phyloP scores from a whole-genome alignment of 2,797 vertebrate genomes.

The Tapirus indicus region DNA sequence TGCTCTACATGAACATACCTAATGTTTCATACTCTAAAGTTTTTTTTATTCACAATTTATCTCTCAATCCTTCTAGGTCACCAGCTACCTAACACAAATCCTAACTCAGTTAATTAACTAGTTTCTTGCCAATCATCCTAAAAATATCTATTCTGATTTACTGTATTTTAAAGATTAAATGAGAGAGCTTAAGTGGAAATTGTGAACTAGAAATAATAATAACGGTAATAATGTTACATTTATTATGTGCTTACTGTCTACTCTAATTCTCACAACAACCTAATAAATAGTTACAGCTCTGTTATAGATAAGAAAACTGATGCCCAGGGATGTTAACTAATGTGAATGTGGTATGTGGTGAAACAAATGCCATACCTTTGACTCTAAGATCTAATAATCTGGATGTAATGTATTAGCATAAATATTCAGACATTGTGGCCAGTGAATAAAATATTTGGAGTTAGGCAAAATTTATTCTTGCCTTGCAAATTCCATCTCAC shows the following conservation, averaged over 20 bases:
- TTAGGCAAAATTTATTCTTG: neutral
- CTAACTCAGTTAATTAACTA: neutral
- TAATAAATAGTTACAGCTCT: neutral
- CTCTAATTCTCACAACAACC: neutral
- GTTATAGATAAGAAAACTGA: neutral
- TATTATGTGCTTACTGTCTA: neutral
- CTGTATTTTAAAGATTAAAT: neutral
- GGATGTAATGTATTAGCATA: neutral
- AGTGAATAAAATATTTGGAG: neutral
- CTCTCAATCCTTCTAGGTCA: neutral
- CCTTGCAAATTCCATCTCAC: neutral
- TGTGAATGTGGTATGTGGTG: accelerated
- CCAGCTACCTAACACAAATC: neutral
- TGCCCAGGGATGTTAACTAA: neutral
- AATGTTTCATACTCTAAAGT: neutral
- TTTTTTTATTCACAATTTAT: neutral
- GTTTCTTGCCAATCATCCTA: neutral
- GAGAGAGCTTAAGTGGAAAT: neutral
- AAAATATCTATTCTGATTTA: neutral
- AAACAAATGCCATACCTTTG: neutral
- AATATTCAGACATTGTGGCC: neutral
- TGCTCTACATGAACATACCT: neutral
- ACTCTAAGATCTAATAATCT: neutral
- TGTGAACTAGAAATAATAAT: neutral
- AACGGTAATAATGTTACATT: neutral